A percentile compares a stretch with the other conserved stretches of the same genome.
Evolutionary conservation across 1,140 invertebrate genomes (phyloP).

Genomic region (Drosophila asahinai): DNA sequence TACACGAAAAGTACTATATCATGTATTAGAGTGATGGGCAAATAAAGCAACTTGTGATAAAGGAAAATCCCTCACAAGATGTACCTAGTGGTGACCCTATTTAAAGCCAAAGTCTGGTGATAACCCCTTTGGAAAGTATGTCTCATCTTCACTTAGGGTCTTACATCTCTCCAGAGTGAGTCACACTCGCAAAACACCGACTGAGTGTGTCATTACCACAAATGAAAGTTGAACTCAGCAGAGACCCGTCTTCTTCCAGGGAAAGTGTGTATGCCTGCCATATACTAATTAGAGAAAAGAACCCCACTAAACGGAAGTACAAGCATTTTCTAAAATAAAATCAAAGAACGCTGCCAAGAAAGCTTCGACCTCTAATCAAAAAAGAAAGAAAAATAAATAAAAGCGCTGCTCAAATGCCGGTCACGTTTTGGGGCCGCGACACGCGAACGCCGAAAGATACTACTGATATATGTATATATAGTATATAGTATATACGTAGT

Average conservation of each 20-base stretch:
- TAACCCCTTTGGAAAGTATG: slow-evolving; percentile 3
- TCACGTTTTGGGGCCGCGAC: slow-evolving; percentile 66
- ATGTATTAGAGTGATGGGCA: slow-evolving; percentile 12
- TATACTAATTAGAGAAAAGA: slow-evolving; percentile 35
- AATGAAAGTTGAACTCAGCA: slow-evolving; percentile 29
- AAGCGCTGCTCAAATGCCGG: slow-evolving; percentile 41
- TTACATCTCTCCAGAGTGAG: slow-evolving; percentile 21
- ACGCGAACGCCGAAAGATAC: slow-evolving; percentile 33
- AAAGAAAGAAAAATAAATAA: slow-evolving; percentile 11
- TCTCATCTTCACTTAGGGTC: slow-evolving; percentile 12
- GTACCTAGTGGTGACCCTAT: neutral
- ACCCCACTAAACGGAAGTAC: slow-evolving; percentile 35
- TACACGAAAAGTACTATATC: neutral
- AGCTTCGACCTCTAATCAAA: slow-evolving; percentile 36
- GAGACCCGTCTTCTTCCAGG: slow-evolving; percentile 6
- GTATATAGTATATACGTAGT: neutral
- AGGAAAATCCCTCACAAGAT: neutral
- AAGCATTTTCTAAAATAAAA: slow-evolving; percentile 32
- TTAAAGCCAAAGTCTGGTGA: neutral
- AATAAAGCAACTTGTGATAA: neutral
- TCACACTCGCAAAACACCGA: slow-evolving; percentile 1
- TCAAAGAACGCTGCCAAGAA: slow-evolving; percentile 24
- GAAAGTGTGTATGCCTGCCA: slow-evolving; percentile 21
- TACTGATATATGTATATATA: slow-evolving; percentile 7
- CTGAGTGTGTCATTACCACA: slow-evolving; percentile 27